Evolutionary conservation across 2,113 vertebrate species (phyloP), one percentile per base, ranked within the genome.

Genomic region (Cavia aperea): DNA sequence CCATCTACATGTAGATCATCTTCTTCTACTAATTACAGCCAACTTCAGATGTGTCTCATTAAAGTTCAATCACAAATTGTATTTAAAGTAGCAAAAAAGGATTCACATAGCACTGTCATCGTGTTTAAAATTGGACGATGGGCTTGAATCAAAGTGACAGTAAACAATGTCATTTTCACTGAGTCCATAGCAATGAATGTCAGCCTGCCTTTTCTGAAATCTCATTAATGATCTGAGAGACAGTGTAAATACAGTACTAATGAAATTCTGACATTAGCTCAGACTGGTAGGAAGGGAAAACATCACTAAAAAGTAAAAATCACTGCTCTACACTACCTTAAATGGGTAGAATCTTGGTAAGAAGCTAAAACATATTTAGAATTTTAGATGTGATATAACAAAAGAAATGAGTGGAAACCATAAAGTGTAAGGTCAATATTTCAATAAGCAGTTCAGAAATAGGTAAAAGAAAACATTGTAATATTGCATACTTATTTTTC

Each of bases 101-200:
- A 58, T 96, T 86, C 73, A n/a, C 13, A 2, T 29, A 90, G 43
- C 58, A 86, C 66, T 94, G 73, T 95, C 65, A 77, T 78, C 68
- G 82, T 89, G 81, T 96, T 95, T 95, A 93, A 96, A 95, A 92
- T 89, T 89, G 56, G 73, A 43, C 0, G 0, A 70, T 81, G 73
- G 60, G 36, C 85, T 96, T 91, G 89, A 86, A 89, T 91, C 49
- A 51, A 75, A 91, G 58, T 87, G 81, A 91, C 2, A 12, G 88
- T 77, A 95, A 96, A 94, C 88, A 95, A 68, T 93, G 75, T 85
- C n/a, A 12, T 84, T 23, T 93, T 94, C 63, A 51, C 54, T 60
- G 68, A 92, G 72, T 94, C 85, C 94, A 89, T 88, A 95, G 93
- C 63, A 51, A 93, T 94, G 94, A 95, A 96, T 96, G 82, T 85